phyloP scores from a whole-genome alignment of 2,113 vertebrate species.

The Riparia riparia region DNA sequence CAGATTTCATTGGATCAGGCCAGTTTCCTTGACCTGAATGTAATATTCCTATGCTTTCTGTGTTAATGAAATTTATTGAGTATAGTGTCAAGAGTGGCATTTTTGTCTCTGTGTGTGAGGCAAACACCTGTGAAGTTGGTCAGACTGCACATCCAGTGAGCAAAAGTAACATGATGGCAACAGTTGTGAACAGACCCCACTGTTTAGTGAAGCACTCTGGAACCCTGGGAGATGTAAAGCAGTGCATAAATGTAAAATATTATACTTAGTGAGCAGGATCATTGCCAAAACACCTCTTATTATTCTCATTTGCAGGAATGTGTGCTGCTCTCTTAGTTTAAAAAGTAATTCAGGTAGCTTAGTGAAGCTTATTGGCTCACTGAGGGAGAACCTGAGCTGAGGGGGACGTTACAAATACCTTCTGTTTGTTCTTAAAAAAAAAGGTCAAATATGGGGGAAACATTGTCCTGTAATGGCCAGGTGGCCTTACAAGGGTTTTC shows the following conservation, averaged over 20 bases:
- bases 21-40: neutral
- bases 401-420: neutral
- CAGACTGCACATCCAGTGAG: rapidly evolving
- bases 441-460: neutral
- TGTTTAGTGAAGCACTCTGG: neutral
- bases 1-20: neutral
- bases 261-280: neutral
- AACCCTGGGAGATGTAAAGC: neutral
- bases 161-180: rapidly evolving
- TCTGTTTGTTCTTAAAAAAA: neutral
- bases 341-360: constrained; percentile 13
- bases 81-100: neutral
- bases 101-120: neutral
- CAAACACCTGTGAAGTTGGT: neutral
- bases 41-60: neutral
- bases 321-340: neutral
- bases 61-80: neutral
- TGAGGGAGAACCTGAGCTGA: neutral
- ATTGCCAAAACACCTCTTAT: neutral
- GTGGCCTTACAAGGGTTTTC: neutral
- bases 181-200: neutral
- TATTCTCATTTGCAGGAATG: neutral
- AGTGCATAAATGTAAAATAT: neutral
- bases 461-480: neutral
- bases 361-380: constrained; percentile 4